Evolutionary conservation across 2,888 invertebrate species (phyloP), one percentile per base, ranked within the genome.

Genomic region (Rhorus exstirpatorius): DNA sequence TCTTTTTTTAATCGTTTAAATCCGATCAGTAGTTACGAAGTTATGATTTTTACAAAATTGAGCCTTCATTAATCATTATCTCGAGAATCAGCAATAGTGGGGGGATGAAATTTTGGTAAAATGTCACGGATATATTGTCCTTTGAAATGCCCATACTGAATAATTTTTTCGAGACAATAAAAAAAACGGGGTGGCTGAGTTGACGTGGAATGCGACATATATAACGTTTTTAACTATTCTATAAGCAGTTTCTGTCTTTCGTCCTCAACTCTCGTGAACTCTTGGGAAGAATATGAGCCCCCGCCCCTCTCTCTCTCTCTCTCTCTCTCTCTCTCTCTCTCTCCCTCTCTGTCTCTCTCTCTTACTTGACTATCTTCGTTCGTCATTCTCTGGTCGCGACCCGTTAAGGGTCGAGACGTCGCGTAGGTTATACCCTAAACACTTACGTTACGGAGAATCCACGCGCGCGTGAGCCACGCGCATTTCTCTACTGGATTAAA

Each of bases 401-500:
- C 81, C 78, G 70, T 81, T 68, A 68, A 86, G 84, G 87, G 83
- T 82, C 84, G 84, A 75, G 63, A 31, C 35, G 51, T 74, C 58
- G 53, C 82, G 24, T 58, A n/a, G n/a, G n/a, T 61, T 41, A 68
- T 78, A 72, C 78, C 61, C 67, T 55, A 49, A 55, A 74, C 74
- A 68, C 74, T 55, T 10, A 44, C 46, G 44, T 65, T 58, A 67
- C 35, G 68, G 41, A 63, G 26, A 26, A 38, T 49, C 24, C 31
- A 53, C 46, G 67, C 17, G 38, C 60, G 60, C 74, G 74, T 63
- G 83, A 81, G 84, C 83, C 87, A 85, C 86, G 87, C 86, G 86
- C 86, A 79, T 86, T 85, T 77, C 82, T 80, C 70, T 75, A 71
- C 79, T 85, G 87, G 88, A 90, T 90, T 89, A 89, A 89, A 88